Evolutionary conservation across 1,140 invertebrate species (phyloP).

Genomic region (Musca domestica): DNA sequence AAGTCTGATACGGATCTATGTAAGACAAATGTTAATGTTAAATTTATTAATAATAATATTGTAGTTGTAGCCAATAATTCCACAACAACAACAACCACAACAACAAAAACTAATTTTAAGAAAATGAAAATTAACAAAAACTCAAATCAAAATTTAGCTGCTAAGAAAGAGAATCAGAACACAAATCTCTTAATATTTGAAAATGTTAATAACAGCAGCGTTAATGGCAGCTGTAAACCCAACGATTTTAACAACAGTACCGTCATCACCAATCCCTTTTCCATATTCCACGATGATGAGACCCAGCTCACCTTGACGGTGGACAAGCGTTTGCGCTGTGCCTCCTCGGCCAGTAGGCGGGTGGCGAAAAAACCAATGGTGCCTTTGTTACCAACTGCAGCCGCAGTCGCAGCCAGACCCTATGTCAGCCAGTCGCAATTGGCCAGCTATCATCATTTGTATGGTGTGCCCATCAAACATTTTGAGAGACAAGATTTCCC

Average conservation of each 20-base stretch:
- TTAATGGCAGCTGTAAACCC: neutral
- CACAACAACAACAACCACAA: slow-evolving; percentile 22
- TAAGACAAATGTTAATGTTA: slow-evolving; percentile 50
- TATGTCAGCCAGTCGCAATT: slow-evolving; percentile 22
- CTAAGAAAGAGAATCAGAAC: neutral
- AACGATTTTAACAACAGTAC: slow-evolving; percentile 38
- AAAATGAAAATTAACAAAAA: too few species aligned
- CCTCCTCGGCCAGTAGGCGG: slow-evolving; percentile 7
- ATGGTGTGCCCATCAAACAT: slow-evolving; percentile 30
- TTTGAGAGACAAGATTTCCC: slow-evolving; percentile 49
- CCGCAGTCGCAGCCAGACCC: slow-evolving; percentile 8
- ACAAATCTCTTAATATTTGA: too few species aligned
- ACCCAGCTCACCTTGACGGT: slow-evolving; percentile 38
- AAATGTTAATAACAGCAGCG: too few species aligned
- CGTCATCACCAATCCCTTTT: slow-evolving; percentile 51
- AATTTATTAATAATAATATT: slow-evolving; percentile 50
- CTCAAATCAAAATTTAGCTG: neutral
- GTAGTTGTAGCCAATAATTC: slow-evolving; percentile 44
- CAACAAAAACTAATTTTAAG: slow-evolving; percentile 5
- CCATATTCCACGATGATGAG: slow-evolving; percentile 51
- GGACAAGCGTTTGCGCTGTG: slow-evolving; percentile 36
- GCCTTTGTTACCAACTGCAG: neutral
- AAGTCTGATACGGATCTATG: slow-evolving; percentile 40
- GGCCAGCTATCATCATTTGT: slow-evolving; percentile 20
- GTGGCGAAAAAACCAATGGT: neutral